Evolutionary conservation across 2,888 invertebrate species (phyloP).

Genomic region (Dolichomitus sp.): DNA sequence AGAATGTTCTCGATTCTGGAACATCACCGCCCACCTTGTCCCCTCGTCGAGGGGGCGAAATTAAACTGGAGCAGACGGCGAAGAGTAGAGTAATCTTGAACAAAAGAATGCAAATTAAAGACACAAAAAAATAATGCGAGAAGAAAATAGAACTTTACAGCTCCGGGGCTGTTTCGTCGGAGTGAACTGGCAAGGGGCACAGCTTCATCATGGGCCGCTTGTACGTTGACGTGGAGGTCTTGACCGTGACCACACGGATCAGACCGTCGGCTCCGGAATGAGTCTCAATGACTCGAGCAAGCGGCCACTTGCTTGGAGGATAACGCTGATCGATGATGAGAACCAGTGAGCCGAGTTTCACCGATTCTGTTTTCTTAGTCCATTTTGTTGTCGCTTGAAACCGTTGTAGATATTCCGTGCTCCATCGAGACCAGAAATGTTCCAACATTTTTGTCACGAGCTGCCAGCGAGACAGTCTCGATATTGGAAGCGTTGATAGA

Average conservation of each 20-base stretch:
- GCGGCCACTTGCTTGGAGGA: not conserved
- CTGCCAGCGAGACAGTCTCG: constrained; percentile 74
- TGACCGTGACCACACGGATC: constrained; percentile 21
- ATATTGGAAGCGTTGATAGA: constrained; percentile 58
- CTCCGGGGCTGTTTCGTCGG: not conserved
- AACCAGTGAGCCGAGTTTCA: not conserved
- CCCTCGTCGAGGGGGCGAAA: constrained; percentile 25
- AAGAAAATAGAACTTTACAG: not conserved
- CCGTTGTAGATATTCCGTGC: not conserved
- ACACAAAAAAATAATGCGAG: not conserved
- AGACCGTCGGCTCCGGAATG: constrained; percentile 4
- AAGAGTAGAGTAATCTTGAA: not conserved
- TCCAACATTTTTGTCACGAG: constrained; percentile 71
- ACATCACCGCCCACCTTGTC: constrained; percentile 24
- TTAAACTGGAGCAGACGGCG: constrained; percentile 21
- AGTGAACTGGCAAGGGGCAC: not conserved
- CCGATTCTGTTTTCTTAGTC: not conserved
- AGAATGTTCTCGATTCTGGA: constrained; percentile 13
- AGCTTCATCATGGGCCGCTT: constrained; percentile 1
- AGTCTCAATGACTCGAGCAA: too few species aligned
- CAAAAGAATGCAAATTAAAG: not conserved
- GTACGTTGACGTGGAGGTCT: constrained; percentile 21
- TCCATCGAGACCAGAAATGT: constrained; percentile 68
- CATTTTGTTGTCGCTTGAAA: not conserved
- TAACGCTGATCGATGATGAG: not conserved